These are phyloP conservation scores for Sminthurides bifidus DNA, from an alignment of 1,140 invertebrate species.

Conservation along the genomic window DNA sequence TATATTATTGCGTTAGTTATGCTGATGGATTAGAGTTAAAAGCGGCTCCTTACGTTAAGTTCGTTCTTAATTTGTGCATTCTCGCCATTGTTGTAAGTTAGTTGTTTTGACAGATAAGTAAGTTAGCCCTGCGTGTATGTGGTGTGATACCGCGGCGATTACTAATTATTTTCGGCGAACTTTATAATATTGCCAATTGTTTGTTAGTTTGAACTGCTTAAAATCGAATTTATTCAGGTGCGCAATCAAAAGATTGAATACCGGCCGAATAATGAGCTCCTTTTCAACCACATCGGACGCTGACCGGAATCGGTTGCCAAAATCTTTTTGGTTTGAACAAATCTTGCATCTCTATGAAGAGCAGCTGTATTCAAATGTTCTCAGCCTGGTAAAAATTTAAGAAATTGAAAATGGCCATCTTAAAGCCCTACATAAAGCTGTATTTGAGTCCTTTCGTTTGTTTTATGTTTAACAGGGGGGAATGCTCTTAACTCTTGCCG, in stretches of 20 bases:
- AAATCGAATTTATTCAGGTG: no score
- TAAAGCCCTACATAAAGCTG: background rate
- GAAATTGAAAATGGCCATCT: slow-evolving; percentile 8
- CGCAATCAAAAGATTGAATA: background rate
- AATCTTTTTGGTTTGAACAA: slow-evolving; percentile 21
- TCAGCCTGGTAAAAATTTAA: slow-evolving; percentile 19
- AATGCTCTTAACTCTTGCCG: slow-evolving; percentile 9
- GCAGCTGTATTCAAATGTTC: slow-evolving; percentile 26
- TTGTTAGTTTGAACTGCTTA: no score
- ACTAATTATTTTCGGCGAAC: no score
- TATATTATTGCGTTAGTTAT: no score
- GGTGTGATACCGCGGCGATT: no score
- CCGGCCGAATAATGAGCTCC: background rate
- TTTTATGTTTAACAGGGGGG: background rate
- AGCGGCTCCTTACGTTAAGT: no score
- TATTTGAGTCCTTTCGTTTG: background rate
- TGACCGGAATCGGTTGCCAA: background rate
- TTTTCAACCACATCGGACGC: background rate
- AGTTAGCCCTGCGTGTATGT: no score
- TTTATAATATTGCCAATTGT: no score
- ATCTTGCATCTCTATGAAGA: slow-evolving; percentile 17
- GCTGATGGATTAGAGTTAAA: no score
- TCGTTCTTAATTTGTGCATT: no score
- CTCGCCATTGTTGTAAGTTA: no score
- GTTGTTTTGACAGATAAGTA: no score